These are phyloP conservation scores for Muraenolepis orangiensis DNA, from an alignment of 2,797 vertebrate genomes.

Conservation along the genomic window DNA sequence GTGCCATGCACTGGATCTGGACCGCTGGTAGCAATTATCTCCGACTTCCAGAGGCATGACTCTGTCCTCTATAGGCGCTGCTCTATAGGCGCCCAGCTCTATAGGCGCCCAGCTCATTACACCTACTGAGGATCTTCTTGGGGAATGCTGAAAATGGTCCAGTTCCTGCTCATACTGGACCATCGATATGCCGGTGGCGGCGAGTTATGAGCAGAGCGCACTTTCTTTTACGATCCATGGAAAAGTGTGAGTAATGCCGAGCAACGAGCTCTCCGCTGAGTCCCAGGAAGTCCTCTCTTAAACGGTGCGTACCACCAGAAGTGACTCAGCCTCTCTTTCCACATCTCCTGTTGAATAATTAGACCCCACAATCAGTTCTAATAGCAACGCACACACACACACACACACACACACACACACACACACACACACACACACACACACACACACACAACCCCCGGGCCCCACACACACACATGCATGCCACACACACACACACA, in stretches of 20 bases:
- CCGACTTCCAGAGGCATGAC: conserved; percentile 56
- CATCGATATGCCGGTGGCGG: conserved; percentile 39
- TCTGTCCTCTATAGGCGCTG: conserved; percentile 63
- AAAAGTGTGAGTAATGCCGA: too few relatives aligned
- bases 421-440: too few relatives aligned
- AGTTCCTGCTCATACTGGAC: conserved; percentile 53
- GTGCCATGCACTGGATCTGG: conserved; percentile 50
- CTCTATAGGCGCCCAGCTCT: conserved; percentile 64
- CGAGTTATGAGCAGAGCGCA: conserved; percentile 21
- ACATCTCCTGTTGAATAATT: background rate
- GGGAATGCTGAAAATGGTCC: conserved; percentile 48
- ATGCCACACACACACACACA: too few relatives aligned
- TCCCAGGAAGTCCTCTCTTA: background rate
- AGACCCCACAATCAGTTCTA: background rate
- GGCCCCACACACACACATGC: too few relatives aligned
- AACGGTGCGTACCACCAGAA: background rate
- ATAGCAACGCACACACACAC: background rate
- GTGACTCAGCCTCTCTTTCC: background rate
- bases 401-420: too few relatives aligned
- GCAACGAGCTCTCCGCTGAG: too few relatives aligned
- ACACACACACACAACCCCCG: too few relatives aligned
- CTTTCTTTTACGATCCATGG: background rate
- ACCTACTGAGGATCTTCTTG: conserved; percentile 63
- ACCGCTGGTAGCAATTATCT: conserved; percentile 69
- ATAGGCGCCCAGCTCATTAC: conserved; percentile 69